Evolutionary conservation across 2,113 vertebrate species (phyloP).

Genomic region (Burhinus oedicnemus): DNA sequence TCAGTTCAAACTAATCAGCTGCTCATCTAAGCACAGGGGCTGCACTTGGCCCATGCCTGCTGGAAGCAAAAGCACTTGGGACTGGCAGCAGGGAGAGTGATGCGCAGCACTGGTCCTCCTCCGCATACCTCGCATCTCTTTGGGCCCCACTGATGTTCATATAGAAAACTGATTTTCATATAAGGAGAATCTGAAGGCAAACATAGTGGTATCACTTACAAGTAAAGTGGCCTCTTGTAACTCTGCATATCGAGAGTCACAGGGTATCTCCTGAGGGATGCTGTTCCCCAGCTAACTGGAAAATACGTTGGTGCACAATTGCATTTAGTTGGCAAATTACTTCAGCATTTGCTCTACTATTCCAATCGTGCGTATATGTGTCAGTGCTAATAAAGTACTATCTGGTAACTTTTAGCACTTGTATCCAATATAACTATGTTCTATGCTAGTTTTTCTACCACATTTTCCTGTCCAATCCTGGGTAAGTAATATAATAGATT

Average conservation of each 20-base stretch:
- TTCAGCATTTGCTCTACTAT: not conserved
- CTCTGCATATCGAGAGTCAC: not conserved
- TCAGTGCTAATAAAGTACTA: not conserved
- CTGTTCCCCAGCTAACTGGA: not conserved
- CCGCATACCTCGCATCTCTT: not conserved
- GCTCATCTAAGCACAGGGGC: not conserved
- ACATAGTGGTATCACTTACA: rapidly evolving
- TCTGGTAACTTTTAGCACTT: not conserved
- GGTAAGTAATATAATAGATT: not conserved
- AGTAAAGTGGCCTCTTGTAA: not conserved
- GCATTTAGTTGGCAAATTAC: not conserved
- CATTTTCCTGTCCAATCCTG: not conserved
- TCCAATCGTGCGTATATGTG: not conserved
- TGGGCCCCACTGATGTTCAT: not conserved
- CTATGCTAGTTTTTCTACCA: not conserved
- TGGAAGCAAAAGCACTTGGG: not conserved
- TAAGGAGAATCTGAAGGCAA: not conserved
- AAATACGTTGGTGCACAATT: not conserved
- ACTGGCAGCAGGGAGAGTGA: not conserved
- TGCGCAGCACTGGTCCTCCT: rapidly evolving
- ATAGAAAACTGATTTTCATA: not conserved
- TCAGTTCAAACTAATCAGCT: not conserved
- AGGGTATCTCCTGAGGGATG: not conserved
- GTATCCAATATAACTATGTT: not conserved
- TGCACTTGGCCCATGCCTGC: not conserved